phyloP scores from a whole-genome alignment of 2,888 invertebrate genomes.

The Helleia helle region DNA sequence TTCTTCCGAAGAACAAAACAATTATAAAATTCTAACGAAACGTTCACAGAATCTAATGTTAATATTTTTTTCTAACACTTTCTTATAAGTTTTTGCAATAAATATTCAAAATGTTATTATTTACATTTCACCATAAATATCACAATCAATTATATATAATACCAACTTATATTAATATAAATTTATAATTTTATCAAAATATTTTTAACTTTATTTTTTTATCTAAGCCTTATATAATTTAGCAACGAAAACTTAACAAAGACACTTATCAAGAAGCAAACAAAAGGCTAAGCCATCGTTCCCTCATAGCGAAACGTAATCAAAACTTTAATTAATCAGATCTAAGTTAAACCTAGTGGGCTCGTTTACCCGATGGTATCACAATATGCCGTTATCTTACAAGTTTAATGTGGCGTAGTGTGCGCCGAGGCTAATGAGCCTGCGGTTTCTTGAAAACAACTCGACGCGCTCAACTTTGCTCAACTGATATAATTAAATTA shows the following conservation, averaged over 20 bases:
- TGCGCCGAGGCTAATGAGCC: conserved; percentile 65
- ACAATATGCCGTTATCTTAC: conserved; percentile 50
- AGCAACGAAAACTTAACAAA: not conserved
- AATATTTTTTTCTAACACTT: too few species aligned
- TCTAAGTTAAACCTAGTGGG: conserved; percentile 33
- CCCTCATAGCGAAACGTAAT: conserved; percentile 29
- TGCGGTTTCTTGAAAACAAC: conserved; percentile 60
- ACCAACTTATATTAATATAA: too few species aligned
- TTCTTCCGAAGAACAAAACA: too few species aligned
- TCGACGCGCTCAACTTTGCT: conserved; percentile 44
- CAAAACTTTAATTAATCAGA: conserved; percentile 44
- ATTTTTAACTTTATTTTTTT: not conserved
- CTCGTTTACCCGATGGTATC: conserved; percentile 45
- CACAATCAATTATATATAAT: too few species aligned
- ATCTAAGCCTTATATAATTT: not conserved
- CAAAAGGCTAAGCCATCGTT: conserved; percentile 1
- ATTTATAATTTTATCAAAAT: too few species aligned
- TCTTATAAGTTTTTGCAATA: too few species aligned
- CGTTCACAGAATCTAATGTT: too few species aligned
- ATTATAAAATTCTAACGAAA: too few species aligned
- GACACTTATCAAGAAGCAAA: not conserved
- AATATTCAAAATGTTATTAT: too few species aligned
- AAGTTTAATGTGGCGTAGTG: conserved; percentile 61
- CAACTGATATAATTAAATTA: too few species aligned
- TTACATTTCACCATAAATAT: too few species aligned